These are phyloP conservation scores for Apantesis nais DNA, from an alignment of 2,888 invertebrate genomes.

Conservation along the genomic window DNA sequence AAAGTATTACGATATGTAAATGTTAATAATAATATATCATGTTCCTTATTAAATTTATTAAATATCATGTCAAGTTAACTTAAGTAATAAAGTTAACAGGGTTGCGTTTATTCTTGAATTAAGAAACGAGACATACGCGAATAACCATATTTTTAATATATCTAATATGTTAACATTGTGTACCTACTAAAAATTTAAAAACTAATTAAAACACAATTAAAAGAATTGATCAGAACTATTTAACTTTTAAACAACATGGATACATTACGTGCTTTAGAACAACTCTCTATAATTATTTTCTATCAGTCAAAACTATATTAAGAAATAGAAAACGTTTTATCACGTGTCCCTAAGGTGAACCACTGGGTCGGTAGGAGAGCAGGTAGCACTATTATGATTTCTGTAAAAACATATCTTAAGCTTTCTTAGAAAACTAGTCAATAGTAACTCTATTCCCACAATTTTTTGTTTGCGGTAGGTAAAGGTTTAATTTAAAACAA, in stretches of 20 bases:
- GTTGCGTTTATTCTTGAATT: neutral
- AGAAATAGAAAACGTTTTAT: neutral
- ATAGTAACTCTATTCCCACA: neutral
- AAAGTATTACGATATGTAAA: neutral
- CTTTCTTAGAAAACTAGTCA: neutral
- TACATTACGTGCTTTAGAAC: too few relatives aligned
- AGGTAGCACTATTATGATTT: neutral
- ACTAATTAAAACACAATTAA: too few relatives aligned
- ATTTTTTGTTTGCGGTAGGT: neutral
- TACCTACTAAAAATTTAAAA: too few relatives aligned
- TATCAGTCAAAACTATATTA: neutral
- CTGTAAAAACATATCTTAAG: neutral
- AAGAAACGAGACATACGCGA: neutral
- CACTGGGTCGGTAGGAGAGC: neutral
- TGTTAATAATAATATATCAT: neutral
- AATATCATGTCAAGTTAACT: too few relatives aligned
- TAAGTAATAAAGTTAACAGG: too few relatives aligned
- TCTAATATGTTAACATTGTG: too few relatives aligned
- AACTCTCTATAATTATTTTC: neutral
- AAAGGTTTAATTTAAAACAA: neutral
- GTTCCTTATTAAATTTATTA: too few relatives aligned
- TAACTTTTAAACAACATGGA: too few relatives aligned
- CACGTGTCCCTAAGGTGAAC: neutral
- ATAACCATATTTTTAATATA: too few relatives aligned
- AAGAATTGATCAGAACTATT: too few relatives aligned